A percentile compares a stretch with the other conserved stretches of the same genome.
These are phyloP conservation scores for Pitta sordida DNA, from an alignment of 2,113 vertebrate genomes.

Conservation along the genomic window DNA sequence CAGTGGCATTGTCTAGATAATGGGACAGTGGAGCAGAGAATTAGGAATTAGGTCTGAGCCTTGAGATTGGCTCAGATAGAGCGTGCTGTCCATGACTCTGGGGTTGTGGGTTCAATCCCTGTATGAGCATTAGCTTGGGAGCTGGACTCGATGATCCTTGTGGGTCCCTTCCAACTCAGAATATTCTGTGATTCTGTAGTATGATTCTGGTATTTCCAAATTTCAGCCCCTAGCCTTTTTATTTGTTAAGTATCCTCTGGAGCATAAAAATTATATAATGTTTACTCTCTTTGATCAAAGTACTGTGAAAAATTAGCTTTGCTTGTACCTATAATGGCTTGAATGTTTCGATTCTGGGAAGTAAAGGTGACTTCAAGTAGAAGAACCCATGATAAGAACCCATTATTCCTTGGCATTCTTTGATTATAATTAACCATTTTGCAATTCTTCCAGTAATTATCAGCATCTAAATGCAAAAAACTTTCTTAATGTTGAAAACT, in stretches of 20 bases:
- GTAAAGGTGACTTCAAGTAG: neutral
- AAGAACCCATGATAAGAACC: neutral
- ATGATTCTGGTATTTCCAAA: neutral
- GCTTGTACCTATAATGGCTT: neutral
- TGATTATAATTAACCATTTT: neutral
- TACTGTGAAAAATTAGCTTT: neutral
- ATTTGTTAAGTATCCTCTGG: neutral
- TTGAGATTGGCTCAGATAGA: too few relatives aligned
- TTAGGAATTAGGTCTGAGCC: too few relatives aligned
- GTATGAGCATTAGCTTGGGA: too few relatives aligned
- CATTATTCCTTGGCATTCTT: neutral
- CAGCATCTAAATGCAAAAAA: neutral
- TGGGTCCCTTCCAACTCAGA: too few relatives aligned
- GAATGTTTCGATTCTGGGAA: neutral
- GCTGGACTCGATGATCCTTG: too few relatives aligned
- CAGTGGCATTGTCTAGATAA: too few relatives aligned
- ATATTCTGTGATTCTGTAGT: too few relatives aligned
- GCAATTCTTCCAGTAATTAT: neutral
- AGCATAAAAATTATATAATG: neutral
- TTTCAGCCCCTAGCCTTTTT: neutral
- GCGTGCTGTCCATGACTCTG: too few relatives aligned
- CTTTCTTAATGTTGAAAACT: neutral
- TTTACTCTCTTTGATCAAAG: neutral
- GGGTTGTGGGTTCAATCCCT: too few relatives aligned
- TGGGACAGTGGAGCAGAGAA: too few relatives aligned